phyloP scores from a whole-genome alignment of 2,888 invertebrate genomes.

The Brachyptera risi region DNA sequence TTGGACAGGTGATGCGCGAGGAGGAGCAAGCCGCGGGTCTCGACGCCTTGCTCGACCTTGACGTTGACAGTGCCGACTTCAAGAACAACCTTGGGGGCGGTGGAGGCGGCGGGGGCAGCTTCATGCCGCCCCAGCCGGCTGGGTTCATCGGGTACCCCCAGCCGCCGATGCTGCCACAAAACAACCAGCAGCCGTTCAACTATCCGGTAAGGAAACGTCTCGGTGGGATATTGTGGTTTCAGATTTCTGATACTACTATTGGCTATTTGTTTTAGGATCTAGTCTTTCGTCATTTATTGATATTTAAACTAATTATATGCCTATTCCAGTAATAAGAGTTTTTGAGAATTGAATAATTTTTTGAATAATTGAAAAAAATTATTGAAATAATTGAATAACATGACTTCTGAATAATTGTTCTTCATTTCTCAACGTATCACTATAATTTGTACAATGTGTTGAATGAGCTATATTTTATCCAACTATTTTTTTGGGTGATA shows the following conservation, averaged over 20 bases:
- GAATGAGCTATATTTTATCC: no score
- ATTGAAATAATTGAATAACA: no score
- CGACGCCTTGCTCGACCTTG: constrained; percentile 64
- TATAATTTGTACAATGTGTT: no score
- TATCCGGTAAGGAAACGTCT: constrained; percentile 17
- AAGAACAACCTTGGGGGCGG: constrained; percentile 54
- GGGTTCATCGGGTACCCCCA: constrained; percentile 81
- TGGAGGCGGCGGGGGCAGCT: constrained; percentile 45
- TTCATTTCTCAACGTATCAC: no score
- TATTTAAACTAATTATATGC: neutral
- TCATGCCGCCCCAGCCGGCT: constrained; percentile 62
- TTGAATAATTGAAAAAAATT: no score
- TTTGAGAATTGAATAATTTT: no score
- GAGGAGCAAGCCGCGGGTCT: constrained; percentile 52
- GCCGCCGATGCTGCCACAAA: constrained; percentile 59
- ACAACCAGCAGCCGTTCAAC: constrained; percentile 25
- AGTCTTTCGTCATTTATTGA: neutral
- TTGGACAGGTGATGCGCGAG: constrained; percentile 65
- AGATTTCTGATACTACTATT: neutral
- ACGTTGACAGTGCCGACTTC: constrained; percentile 59
- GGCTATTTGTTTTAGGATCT: neutral
- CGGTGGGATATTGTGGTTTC: no score
- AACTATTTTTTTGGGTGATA: no score
- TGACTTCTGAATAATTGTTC: no score
- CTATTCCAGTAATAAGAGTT: no score